phyloP scores from a whole-genome alignment of 2,797 vertebrate genomes.

The Gambelia wislizenii region DNA sequence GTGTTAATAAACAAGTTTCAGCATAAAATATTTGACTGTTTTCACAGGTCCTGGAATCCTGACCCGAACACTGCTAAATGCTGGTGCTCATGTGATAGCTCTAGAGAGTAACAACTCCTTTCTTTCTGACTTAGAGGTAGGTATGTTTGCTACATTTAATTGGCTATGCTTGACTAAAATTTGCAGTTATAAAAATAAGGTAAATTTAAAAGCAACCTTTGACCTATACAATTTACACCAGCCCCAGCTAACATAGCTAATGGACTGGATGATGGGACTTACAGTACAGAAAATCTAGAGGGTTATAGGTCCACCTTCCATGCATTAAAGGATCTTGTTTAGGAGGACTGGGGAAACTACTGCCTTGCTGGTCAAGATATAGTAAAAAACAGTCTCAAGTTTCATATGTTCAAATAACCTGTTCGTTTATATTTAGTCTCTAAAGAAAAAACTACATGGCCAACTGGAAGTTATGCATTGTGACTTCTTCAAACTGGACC shows the following conservation, averaged over 20 bases:
- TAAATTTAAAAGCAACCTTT: neutral
- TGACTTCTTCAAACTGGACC: conserved; percentile 92
- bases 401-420: neutral
- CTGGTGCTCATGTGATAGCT: conserved; percentile 87
- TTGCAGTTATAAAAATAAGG: conserved; percentile 21
- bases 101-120: conserved; percentile 87
- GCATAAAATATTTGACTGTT: neutral
- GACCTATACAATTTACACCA: too few species aligned
- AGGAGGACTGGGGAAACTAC: neutral
- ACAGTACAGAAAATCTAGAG: too few species aligned
- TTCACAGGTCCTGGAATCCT: conserved; percentile 90
- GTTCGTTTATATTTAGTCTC: conserved; percentile 77
- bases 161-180: neutral
- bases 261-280: too few species aligned
- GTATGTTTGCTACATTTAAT: conserved; percentile 44
- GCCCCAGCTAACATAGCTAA: too few species aligned
- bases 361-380: neutral
- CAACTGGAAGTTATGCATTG: conserved; percentile 88
- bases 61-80: conserved; percentile 87
- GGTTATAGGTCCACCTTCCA: too few species aligned
- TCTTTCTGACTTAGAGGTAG: conserved; percentile 87
- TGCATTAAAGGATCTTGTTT: neutral
- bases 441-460: conserved; percentile 81
- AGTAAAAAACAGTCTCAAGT: neutral
- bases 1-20: neutral